A percentile compares a stretch with the other conserved stretches of the same genome.
Conservation (phyloP, 2,113 vertebrate species). For the Oryzias curvinotus region DNA sequence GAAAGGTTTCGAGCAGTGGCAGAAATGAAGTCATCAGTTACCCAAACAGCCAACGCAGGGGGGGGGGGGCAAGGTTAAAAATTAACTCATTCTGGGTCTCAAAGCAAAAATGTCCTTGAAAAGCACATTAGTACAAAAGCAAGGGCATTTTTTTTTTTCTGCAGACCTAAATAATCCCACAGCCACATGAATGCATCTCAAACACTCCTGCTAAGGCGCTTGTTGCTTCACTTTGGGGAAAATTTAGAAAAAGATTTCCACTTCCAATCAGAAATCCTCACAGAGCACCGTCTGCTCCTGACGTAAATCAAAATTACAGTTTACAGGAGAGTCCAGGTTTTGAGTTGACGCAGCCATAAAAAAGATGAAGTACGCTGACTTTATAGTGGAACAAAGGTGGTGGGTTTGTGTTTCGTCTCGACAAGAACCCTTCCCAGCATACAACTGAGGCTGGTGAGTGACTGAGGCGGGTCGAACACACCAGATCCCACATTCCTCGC, state of each 20-base stretch:
- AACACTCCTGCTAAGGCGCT: too few relatives aligned
- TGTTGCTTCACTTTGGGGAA: too few relatives aligned
- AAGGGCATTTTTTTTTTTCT: neutral
- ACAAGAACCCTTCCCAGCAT: conserved; percentile 3
- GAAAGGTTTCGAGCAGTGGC: too few relatives aligned
- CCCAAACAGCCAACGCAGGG: neutral
- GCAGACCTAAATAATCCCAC: neutral
- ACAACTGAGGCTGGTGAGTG: conserved; percentile 13
- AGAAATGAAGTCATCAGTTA: neutral
- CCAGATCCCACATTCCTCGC: neutral
- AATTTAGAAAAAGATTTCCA: too few relatives aligned
- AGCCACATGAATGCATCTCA: neutral
- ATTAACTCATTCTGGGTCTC: neutral
- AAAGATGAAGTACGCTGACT: neutral
- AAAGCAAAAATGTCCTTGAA: conserved; percentile 8
- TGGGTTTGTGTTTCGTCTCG: conserved; percentile 1
- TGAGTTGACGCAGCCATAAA: neutral
- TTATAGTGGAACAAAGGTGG: neutral
- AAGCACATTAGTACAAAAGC: neutral
- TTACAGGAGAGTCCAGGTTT: neutral
- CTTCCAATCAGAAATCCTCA: too few relatives aligned
- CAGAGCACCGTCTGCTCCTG: too few relatives aligned
- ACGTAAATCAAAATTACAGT: neutral
- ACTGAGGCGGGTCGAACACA: conserved; percentile 26
- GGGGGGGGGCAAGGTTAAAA: neutral